Evolutionary conservation across 2,113 vertebrate species (phyloP).

Genomic region (Podarcis raffonei): DNA sequence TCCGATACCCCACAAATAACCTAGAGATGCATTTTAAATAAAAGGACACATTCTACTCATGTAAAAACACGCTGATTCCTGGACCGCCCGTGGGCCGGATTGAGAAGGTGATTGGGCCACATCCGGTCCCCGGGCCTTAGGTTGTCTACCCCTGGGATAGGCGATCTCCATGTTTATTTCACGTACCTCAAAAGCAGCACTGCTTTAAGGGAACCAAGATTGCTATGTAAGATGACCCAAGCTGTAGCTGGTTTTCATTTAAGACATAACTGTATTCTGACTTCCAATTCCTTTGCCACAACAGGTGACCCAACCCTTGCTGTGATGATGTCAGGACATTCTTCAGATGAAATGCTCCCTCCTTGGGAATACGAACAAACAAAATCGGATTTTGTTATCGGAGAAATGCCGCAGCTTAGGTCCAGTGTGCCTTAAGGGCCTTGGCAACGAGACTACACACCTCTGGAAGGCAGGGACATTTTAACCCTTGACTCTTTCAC

Average conservation of each 20-base stretch:
- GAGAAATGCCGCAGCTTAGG: slow-evolving; percentile 56
- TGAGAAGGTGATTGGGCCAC: too few species aligned
- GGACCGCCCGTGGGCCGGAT: too few species aligned
- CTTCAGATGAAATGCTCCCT: slow-evolving; percentile 55
- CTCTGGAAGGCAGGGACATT: slow-evolving; percentile 61
- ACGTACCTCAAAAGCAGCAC: neutral
- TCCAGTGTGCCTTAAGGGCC: slow-evolving; percentile 63
- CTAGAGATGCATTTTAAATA: too few species aligned
- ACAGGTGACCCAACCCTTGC: slow-evolving; percentile 72
- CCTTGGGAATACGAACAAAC: slow-evolving; percentile 41
- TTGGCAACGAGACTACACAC: slow-evolving; percentile 65
- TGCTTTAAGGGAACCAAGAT: neutral
- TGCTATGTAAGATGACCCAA: neutral
- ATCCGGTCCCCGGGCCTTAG: too few species aligned
- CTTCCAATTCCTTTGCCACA: slow-evolving; percentile 31
- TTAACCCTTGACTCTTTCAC: slow-evolving; percentile 65
- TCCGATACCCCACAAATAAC: too few species aligned
- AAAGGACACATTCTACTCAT: too few species aligned
- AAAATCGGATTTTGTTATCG: slow-evolving; percentile 45
- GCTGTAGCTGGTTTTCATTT: neutral
- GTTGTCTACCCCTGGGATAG: neutral
- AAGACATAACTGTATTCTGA: slow-evolving; percentile 15
- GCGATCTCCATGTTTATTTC: neutral
- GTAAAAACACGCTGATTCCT: too few species aligned
- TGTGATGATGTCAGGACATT: slow-evolving; percentile 58